Percentiles rank a stretch among this genome's conserved stretches.
phyloP scores from a whole-genome alignment of 92 coral and sea anemone species.

The Umimayanthus chanpuru region DNA sequence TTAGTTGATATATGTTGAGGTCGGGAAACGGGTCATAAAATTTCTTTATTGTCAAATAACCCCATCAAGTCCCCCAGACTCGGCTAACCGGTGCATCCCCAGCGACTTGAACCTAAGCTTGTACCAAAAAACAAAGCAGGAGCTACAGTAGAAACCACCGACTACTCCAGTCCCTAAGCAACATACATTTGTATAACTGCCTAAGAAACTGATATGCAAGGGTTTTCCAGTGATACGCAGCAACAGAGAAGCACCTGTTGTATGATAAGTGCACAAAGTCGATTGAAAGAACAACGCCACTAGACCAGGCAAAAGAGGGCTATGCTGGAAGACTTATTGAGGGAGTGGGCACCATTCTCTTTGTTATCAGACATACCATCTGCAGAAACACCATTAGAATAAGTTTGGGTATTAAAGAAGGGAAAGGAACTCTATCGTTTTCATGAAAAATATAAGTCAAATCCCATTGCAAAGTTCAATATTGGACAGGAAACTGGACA shows the following conservation, averaged over 20 bases:
- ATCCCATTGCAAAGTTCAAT: conserved; percentile 22
- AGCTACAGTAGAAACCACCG: neutral
- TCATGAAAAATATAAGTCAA: conserved; percentile 26
- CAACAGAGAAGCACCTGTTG: conserved; percentile 30
- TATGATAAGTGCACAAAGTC: conserved; percentile 40
- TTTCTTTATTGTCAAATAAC: too few species aligned
- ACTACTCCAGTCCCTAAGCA: neutral
- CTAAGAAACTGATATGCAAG: conserved; percentile 34
- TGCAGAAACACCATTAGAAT: neutral
- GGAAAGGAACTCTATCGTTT: neutral
- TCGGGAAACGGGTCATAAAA: too few species aligned
- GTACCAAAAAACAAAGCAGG: conserved; percentile 11
- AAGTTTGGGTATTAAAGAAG: neutral
- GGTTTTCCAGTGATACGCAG: conserved; percentile 23
- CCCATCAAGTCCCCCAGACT: too few species aligned
- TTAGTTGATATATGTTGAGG: too few species aligned
- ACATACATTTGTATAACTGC: conserved; percentile 12
- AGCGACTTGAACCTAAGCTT: neutral
- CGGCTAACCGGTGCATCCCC: too few species aligned
- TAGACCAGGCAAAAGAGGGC: conserved; percentile 22
- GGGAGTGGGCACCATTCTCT: conserved; percentile 29
- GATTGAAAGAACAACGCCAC: conserved; percentile 23
- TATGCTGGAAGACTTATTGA: conserved; percentile 36
- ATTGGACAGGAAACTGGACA: conserved; percentile 30
- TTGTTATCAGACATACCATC: neutral